A percentile compares a stretch with the other conserved stretches of the same genome.
Conservation (phyloP, 1,140 invertebrate genomes). For the Lasioglossum baleicum region DNA sequence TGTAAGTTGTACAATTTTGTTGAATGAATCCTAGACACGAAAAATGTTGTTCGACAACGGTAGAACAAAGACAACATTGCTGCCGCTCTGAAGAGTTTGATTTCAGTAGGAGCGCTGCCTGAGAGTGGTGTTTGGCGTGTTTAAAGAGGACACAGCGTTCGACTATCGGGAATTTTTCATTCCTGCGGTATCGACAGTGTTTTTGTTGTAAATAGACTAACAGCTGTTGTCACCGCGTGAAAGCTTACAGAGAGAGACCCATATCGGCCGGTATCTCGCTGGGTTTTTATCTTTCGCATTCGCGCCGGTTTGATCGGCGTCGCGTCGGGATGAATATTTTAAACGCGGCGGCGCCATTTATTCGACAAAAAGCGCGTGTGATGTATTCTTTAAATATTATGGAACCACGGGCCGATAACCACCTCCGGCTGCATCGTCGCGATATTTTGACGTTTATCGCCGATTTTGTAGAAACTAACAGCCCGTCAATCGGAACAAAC, state of each 20-base stretch:
- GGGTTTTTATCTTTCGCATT: not conserved
- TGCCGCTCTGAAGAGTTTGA: too few relatives aligned
- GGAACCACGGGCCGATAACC: conserved; percentile 9
- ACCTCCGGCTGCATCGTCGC: conserved; percentile 15
- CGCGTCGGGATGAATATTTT: conserved; percentile 6
- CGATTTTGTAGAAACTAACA: not conserved
- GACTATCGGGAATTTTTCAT: not conserved
- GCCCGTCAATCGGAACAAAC: not conserved
- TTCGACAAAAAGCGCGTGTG: conserved; percentile 11
- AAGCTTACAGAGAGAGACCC: not conserved
- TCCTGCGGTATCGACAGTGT: too few relatives aligned
- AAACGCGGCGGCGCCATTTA: conserved; percentile 1
- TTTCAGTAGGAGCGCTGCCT: too few relatives aligned
- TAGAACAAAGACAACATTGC: too few relatives aligned
- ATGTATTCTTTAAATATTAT: conserved; percentile 17
- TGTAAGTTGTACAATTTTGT: too few relatives aligned
- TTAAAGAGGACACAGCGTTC: too few relatives aligned
- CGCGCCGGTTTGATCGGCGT: not conserved
- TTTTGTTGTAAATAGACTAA: too few relatives aligned
- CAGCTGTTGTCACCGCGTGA: not conserved
- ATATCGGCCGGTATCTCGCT: not conserved
- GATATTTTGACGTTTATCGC: conserved; percentile 21
- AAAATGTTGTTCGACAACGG: too few relatives aligned
- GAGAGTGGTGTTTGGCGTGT: too few relatives aligned
- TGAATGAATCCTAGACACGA: too few relatives aligned